Conservation (phyloP, 2,113 vertebrate species). For the Onychostoma macrolepis region DNA sequence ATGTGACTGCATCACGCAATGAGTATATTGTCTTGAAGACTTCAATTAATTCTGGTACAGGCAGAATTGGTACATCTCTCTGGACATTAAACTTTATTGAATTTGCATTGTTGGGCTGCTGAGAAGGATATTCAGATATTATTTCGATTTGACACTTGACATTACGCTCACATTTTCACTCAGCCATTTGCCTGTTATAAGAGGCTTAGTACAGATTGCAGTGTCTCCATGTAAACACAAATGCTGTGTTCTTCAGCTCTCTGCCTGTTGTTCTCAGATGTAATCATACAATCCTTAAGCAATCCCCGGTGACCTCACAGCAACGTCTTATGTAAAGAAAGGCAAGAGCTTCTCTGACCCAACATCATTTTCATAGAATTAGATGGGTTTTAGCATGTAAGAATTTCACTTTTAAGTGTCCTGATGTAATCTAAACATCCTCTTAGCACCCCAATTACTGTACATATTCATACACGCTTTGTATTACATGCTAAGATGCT, state of each 20-base stretch:
- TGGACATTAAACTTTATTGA: background rate
- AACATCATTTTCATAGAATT: background rate
- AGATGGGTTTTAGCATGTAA: background rate
- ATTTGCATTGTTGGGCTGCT: constrained; percentile 8
- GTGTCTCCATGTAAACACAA: constrained; percentile 3
- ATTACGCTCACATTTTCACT: background rate
- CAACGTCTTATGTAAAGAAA: constrained; percentile 59
- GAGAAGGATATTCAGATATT: constrained; percentile 27
- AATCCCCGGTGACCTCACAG: constrained; percentile 53
- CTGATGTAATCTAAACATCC: constrained; percentile 6
- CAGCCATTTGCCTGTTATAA: constrained; percentile 30
- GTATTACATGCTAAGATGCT: constrained; percentile 56
- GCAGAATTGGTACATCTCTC: background rate
- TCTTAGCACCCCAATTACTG: constrained; percentile 37
- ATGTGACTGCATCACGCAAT: background rate
- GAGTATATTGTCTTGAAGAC: background rate
- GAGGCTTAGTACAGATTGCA: constrained; percentile 32
- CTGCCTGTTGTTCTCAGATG: constrained; percentile 36
- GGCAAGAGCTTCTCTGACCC: background rate
- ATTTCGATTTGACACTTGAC: constrained; percentile 32
- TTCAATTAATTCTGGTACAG: background rate
- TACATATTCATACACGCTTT: constrained; percentile 48
- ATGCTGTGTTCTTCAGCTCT: constrained; percentile 23
- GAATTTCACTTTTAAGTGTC: constrained; percentile 4
- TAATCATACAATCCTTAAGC: constrained; percentile 53